A percentile compares a stretch with the other conserved stretches of the same genome.
These are phyloP conservation scores for Acanthurus leucopareius DNA, from an alignment of 2,797 vertebrate genomes.

Conservation along the genomic window DNA sequence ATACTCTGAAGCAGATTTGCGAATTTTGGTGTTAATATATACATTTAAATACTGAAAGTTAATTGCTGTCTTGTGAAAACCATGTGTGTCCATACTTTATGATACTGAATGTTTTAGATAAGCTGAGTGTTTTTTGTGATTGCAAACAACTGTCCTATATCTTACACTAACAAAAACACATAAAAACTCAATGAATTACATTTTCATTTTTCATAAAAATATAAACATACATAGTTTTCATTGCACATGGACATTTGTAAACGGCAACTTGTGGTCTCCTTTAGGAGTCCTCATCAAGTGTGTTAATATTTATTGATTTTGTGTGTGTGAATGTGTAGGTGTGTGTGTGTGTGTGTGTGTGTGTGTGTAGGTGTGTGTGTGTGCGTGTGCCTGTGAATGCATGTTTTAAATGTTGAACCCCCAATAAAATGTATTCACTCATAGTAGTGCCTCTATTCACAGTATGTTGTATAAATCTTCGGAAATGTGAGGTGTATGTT, in stretches of 20 bases:
- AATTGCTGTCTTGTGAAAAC: conserved; percentile 9
- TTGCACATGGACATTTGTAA: background rate
- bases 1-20: conserved; percentile 20
- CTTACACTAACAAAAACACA: background rate
- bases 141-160: background rate
- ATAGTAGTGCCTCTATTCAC: background rate
- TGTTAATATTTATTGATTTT: background rate
- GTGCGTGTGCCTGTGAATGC: background rate
- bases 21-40: conserved; percentile 4
- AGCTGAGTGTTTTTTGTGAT: background rate
- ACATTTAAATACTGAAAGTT: conserved; percentile 8
- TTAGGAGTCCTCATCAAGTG: conserved; percentile 46
- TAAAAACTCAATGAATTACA: background rate
- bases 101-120: background rate
- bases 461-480: background rate
- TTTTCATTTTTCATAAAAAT: too few species aligned
- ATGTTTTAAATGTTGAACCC: conserved; percentile 4
- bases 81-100: background rate
- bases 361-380: background rate
- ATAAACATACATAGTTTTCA: background rate
- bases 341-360: too few species aligned
- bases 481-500: background rate
- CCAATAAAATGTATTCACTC: background rate
- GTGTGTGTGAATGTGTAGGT: background rate
- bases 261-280: conserved; percentile 60